Base-by-base conservation (phyloP, 2,888 invertebrate species). In the Hyles lineata region DNA sequence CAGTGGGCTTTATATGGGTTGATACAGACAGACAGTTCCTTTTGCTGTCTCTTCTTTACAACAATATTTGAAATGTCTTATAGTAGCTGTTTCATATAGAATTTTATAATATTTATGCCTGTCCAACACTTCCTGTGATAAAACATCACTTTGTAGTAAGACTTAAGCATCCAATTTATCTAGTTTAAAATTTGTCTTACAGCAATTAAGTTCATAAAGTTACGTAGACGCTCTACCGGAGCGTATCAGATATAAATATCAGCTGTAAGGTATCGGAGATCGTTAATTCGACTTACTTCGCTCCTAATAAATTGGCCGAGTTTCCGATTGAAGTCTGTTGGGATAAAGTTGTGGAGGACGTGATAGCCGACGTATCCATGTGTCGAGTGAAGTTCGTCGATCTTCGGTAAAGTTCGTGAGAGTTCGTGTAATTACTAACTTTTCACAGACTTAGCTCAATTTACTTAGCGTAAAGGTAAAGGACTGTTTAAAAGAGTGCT, bases 291-390 rank as follows among this genome's bases (percentile, higher is more conserved):
- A 55, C n/a, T 35, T 63, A 29, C 67, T 74, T 76, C 75, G 78
- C 76, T 76, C 76, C 80, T 87, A 87, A 88, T 88, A 89, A 89
- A 89, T 90, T 88, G 87, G 82, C 82, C 72, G 83, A 85, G 87
- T 86, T 89, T 83, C 83, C 83, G 83, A 88, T 86, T 81, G 72
- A 76, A 82, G 81, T 85, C 80, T 78, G 79, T 83, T 80, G 77
- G 72, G 74, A 76, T 76, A 74, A 82, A 88, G 82, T 86, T 87
- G 73, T 73, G 78, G 76, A 75, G 80, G 85, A 84, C 76, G 77
- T 79, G 60, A 55, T 52, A 52, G 32, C 21, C 72, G 77, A 77
- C 76, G 80, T 79, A 78, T 76, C 74, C 78, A 83, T 78, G 74
- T 85, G 83, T 77, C 80, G 81, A 83, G 75, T 74, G 79, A 88